A percentile compares a stretch with the other conserved stretches of the same genome.
These are phyloP conservation scores for Pelobates fuscus DNA, from an alignment of 2,113 vertebrate genomes.

Conservation along the genomic window DNA sequence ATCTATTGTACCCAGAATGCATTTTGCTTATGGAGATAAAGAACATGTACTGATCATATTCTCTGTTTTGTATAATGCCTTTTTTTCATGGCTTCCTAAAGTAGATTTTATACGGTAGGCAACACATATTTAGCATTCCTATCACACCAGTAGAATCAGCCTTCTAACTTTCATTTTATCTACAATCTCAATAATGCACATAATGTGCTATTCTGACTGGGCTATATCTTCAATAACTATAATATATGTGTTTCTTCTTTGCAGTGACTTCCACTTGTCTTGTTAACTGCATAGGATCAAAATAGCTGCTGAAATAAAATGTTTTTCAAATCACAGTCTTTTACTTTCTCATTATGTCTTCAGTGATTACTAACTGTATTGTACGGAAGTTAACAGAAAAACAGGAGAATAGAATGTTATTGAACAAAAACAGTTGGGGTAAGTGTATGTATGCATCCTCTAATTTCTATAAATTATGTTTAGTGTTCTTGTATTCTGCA, in stretches of 20 bases:
- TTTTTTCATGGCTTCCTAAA: background rate
- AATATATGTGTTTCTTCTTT: constrained; percentile 36
- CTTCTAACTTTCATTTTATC: constrained; percentile 44
- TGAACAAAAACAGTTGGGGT: background rate
- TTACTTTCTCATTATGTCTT: constrained; percentile 26
- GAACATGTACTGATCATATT: too few species aligned
- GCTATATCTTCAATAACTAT: constrained; percentile 43
- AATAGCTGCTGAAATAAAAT: constrained; percentile 35
- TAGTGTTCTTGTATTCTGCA: background rate
- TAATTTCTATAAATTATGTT: background rate
- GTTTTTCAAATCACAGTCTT: constrained; percentile 31
- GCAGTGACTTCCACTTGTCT: constrained; percentile 45
- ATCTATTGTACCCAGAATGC: too few species aligned
- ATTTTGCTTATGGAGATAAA: too few species aligned
- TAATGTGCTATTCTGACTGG: constrained; percentile 38
- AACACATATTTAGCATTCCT: constrained; percentile 32
- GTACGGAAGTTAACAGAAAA: constrained; percentile 5
- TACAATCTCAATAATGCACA: constrained; percentile 35
- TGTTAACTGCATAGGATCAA: constrained; percentile 44
- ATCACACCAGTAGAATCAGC: constrained; percentile 22
- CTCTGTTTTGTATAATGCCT: too few species aligned
- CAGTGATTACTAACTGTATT: constrained; percentile 24
- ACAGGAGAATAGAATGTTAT: constrained; percentile 2
- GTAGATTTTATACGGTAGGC: constrained; percentile 12
- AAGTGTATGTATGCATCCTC: background rate